Conservation (phyloP, 2,888 invertebrate genomes). For the Spodoptera littoralis region DNA sequence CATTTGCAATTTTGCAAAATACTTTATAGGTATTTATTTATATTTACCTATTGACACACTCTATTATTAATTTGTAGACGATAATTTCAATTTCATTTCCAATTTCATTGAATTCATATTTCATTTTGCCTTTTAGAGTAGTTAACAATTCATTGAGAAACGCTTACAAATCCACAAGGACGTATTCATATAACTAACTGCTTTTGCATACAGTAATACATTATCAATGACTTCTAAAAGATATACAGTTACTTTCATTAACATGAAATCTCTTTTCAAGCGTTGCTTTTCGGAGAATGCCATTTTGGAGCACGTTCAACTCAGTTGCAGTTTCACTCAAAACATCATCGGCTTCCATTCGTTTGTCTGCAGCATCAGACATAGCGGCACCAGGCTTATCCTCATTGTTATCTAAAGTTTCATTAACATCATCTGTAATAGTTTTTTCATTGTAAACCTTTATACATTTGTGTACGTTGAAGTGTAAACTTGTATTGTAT, state of each 20-base stretch:
- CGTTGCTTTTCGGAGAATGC: conserved; percentile 55
- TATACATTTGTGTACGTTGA: conserved; percentile 69
- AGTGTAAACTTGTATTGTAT: conserved; percentile 80
- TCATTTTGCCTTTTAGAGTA: too few species aligned
- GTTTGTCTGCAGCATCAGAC: conserved; percentile 67
- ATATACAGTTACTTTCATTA: conserved; percentile 55
- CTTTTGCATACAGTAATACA: conserved; percentile 1
- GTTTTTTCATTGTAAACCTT: conserved; percentile 53
- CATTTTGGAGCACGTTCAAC: conserved; percentile 24
- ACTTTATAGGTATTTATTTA: too few species aligned
- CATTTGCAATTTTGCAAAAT: too few species aligned
- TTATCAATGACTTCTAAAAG: conserved; percentile 40
- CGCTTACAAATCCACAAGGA: too few species aligned
- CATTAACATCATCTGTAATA: conserved; percentile 71
- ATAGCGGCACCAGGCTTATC: conserved; percentile 77
- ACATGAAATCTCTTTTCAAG: conserved; percentile 59
- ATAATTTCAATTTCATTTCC: too few species aligned
- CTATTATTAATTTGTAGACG: too few species aligned
- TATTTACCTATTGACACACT: too few species aligned
- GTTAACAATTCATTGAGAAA: too few species aligned
- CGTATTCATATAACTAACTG: too few species aligned
- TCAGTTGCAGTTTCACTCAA: conserved; percentile 42
- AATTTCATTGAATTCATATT: too few species aligned
- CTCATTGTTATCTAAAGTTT: conserved; percentile 70
- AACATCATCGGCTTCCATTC: conserved; percentile 49